These are phyloP conservation scores for Tortricodes alternella DNA, from an alignment of 2,888 invertebrate species.

Conservation along the genomic window DNA sequence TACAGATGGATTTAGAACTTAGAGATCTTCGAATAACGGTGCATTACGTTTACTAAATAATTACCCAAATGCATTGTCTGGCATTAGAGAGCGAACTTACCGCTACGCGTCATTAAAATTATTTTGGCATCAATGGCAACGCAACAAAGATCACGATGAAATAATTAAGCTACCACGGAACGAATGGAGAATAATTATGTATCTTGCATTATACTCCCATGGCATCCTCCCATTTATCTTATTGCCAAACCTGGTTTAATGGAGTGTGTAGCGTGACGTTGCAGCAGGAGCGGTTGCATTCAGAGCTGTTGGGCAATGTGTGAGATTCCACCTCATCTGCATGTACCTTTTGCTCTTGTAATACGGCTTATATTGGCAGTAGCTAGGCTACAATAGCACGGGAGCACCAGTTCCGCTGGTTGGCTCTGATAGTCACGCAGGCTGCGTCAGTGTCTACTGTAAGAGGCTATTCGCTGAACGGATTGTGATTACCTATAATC, in stretches of 20 bases:
- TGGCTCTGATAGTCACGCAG: constrained; percentile 59
- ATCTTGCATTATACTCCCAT: constrained; percentile 17
- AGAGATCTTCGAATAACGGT: too few species aligned
- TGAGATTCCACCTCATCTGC: constrained; percentile 33
- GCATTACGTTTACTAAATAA: too few species aligned
- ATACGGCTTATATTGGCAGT: constrained; percentile 10
- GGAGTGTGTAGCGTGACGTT: constrained; percentile 57
- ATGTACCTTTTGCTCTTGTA: constrained; percentile 2
- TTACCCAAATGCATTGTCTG: background rate
- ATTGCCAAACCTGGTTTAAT: constrained; percentile 66
- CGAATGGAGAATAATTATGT: constrained; percentile 27
- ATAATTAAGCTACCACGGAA: constrained; percentile 14
- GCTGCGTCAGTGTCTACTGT: constrained; percentile 34
- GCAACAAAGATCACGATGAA: constrained; percentile 10
- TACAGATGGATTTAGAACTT: too few species aligned
- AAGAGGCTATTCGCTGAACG: constrained; percentile 23
- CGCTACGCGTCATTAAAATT: constrained; percentile 16
- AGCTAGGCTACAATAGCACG: constrained; percentile 42
- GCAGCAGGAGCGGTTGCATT: constrained; percentile 63
- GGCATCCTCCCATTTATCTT: constrained; percentile 56
- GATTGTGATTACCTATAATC: constrained; percentile 21
- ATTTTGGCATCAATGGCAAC: constrained; percentile 10
- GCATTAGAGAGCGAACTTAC: constrained; percentile 10
- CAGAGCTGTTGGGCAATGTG: constrained; percentile 46
- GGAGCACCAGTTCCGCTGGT: constrained; percentile 49